A percentile compares a stretch with the other conserved stretches of the same genome.
These are phyloP conservation scores for Synanceia verrucosa DNA, from an alignment of 2,797 vertebrate genomes.

Conservation along the genomic window DNA sequence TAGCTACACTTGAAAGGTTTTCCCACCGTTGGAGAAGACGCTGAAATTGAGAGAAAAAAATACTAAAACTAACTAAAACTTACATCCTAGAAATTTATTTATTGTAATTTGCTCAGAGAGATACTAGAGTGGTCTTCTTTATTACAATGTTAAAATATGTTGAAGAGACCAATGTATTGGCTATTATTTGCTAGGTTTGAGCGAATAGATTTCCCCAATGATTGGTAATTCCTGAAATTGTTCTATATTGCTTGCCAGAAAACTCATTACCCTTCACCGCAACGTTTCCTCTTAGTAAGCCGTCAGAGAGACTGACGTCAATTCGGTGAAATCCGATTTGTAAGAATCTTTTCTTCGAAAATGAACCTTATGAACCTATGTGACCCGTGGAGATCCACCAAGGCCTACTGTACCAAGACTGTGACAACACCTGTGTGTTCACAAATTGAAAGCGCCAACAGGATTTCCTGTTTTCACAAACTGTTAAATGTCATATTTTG, in stretches of 20 bases:
- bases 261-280: conserved; percentile 59
- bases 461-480: conserved; percentile 85
- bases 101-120: neutral
- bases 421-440: conserved; percentile 49
- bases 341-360: conserved; percentile 71
- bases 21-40: conserved; percentile 91
- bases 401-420: conserved; percentile 32
- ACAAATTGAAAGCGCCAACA: conserved; percentile 70
- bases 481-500: conserved; percentile 79
- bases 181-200: neutral
- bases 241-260: conserved; percentile 40
- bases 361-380: conserved; percentile 40
- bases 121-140: neutral
- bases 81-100: no score
- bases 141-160: conserved; percentile 17
- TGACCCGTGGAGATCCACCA: conserved; percentile 45
- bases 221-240: conserved; percentile 60
- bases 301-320: conserved; percentile 71
- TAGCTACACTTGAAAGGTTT: conserved; percentile 98
- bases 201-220: conserved; percentile 57
- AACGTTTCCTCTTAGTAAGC: conserved; percentile 48
- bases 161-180: no score
- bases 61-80: no score
- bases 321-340: conserved; percentile 69
- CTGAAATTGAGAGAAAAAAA: conserved; percentile 76